phyloP scores from a whole-genome alignment of 2,888 invertebrate genomes.

The Anthoptus insignis region DNA sequence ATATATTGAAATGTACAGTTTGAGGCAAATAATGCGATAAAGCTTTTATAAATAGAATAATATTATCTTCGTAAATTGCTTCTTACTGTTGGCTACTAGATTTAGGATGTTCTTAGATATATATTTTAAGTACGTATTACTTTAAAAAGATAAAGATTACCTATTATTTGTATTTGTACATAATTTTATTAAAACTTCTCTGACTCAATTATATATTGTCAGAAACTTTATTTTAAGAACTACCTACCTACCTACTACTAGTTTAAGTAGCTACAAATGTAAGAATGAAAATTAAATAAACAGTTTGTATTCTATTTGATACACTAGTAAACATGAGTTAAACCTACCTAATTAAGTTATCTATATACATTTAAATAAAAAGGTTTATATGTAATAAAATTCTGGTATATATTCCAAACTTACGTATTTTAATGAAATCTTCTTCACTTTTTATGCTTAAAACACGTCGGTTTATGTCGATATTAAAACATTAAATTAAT shows the following conservation, averaged over 20 bases:
- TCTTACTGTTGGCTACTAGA: slow-evolving; percentile 32
- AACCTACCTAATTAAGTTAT: too few species aligned
- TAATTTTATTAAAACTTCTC: slow-evolving; percentile 12
- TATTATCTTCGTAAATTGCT: not conserved
- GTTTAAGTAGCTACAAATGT: not conserved
- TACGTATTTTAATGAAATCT: not conserved
- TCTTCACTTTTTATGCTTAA: too few species aligned
- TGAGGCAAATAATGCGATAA: slow-evolving; percentile 12
- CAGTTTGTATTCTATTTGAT: too few species aligned
- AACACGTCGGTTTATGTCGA: too few species aligned
- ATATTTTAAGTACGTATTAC: too few species aligned
- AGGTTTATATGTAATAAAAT: not conserved
- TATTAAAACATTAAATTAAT: too few species aligned
- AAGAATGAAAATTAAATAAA: not conserved
- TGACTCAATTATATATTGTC: not conserved
- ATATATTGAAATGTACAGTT: slow-evolving; percentile 25
- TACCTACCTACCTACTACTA: slow-evolving; percentile 17
- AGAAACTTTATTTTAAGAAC: not conserved
- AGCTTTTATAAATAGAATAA: not conserved
- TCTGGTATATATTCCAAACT: not conserved
- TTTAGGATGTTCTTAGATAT: slow-evolving; percentile 7
- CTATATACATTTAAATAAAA: slow-evolving; percentile 2
- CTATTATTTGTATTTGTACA: slow-evolving; percentile 19
- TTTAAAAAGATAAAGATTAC: slow-evolving; percentile 7
- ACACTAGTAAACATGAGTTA: not conserved